A percentile compares a stretch with the other conserved stretches of the same genome.
phyloP scores from a whole-genome alignment of 1,140 invertebrate genomes.

The Drosophila pseudoananassae region DNA sequence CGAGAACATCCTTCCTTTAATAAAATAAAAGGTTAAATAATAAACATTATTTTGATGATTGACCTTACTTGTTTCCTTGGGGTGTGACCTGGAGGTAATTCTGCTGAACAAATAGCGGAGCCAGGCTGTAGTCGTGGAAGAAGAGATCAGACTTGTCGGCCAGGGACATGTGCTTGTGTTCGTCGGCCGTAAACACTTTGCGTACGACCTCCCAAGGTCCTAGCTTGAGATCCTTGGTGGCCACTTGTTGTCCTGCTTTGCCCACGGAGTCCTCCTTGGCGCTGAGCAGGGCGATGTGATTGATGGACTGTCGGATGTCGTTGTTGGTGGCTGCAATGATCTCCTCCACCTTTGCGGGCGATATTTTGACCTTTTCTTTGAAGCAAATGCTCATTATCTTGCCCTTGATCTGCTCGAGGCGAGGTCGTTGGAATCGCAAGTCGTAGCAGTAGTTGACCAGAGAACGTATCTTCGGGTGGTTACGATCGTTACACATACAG shows the following conservation, averaged over 20 bases:
- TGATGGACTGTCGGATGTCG: conserved; percentile 96
- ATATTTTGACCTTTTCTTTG: conserved; percentile 95
- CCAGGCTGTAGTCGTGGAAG: conserved; percentile 98
- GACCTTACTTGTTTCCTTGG: conserved; percentile 87
- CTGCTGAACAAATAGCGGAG: conserved; percentile 98
- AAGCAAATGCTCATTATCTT: conserved; percentile 95
- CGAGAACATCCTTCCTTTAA: conserved; percentile 86
- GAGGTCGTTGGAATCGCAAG: conserved; percentile 92
- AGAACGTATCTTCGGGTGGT: conserved; percentile 96
- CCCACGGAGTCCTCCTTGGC: conserved; percentile 64
- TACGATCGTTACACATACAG: conserved; percentile 99
- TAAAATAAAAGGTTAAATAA: background rate
- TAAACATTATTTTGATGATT: background rate
- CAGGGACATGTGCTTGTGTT: conserved; percentile 92
- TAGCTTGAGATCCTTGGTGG: conserved; percentile 93
- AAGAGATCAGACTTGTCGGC: conserved; percentile 96
- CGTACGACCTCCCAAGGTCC: conserved; percentile 97
- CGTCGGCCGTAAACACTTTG: conserved; percentile 94
- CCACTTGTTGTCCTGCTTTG: conserved; percentile 36
- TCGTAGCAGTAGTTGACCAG: conserved; percentile 98
- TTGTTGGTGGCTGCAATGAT: conserved; percentile 95
- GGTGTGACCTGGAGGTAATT: conserved; percentile 94
- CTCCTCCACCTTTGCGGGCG: conserved; percentile 90
- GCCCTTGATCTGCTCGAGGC: conserved; percentile 95
- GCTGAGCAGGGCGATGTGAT: conserved; percentile 93